Evolutionary conservation across 2,113 vertebrate species (phyloP).

Genomic region (Polypterus senegalus): DNA sequence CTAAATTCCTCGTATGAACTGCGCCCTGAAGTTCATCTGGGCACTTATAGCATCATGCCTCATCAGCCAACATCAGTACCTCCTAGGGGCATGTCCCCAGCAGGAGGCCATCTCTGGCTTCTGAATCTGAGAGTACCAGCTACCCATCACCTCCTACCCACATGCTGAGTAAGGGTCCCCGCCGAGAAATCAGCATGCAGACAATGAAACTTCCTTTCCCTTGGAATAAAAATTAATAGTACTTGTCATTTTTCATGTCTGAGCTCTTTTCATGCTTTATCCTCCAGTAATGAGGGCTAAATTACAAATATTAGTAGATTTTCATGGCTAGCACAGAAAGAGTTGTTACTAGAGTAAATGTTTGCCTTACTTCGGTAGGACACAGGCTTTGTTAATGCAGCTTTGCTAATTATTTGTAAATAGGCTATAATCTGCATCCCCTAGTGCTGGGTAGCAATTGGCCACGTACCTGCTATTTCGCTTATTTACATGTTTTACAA

Average conservation of each 20-base stretch:
- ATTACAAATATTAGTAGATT: slow-evolving; percentile 86
- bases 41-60: slow-evolving; percentile 57
- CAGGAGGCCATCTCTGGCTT: slow-evolving; percentile 44
- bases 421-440: slow-evolving; percentile 82
- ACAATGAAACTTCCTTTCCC: slow-evolving; percentile 70
- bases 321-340: slow-evolving; percentile 83
- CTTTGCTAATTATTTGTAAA: slow-evolving; percentile 86
- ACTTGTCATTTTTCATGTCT: slow-evolving; percentile 84
- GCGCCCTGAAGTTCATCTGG: slow-evolving; percentile 56
- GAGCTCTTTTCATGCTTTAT: slow-evolving; percentile 83
- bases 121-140: slow-evolving; percentile 49
- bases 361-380: slow-evolving; percentile 75
- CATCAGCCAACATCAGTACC: slow-evolving; percentile 53
- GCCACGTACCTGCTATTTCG: slow-evolving; percentile 77
- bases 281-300: slow-evolving; percentile 78
- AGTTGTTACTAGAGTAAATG: slow-evolving; percentile 82
- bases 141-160: slow-evolving; percentile 45
- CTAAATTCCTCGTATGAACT: slow-evolving; percentile 48
- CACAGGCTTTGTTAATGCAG: slow-evolving; percentile 75
- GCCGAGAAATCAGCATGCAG: slow-evolving; percentile 70
- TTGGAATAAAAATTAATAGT: slow-evolving; percentile 83
- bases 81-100: slow-evolving; percentile 51
- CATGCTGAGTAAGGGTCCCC: slow-evolving; percentile 44
- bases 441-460: slow-evolving; percentile 75
- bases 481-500: slow-evolving; percentile 86